Conservation (phyloP, 2,888 invertebrate species). For the Archips xylosteana region DNA sequence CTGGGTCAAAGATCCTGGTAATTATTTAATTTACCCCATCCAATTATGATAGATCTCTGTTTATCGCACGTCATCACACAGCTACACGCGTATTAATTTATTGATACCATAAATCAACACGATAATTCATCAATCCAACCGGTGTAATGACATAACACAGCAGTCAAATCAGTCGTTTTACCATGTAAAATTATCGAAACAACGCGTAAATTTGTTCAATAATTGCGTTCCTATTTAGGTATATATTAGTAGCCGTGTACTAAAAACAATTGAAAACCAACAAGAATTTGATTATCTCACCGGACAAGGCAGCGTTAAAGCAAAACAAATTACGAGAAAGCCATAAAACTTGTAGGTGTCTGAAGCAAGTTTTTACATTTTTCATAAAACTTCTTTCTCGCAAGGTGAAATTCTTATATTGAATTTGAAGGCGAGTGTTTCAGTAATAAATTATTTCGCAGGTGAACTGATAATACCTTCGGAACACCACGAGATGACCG, state of each 20-base stretch:
- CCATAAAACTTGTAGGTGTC: conserved; percentile 82
- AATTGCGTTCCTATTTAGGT: neutral
- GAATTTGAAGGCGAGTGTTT: conserved; percentile 80
- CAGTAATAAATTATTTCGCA: conserved; percentile 80
- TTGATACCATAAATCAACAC: conserved; percentile 3
- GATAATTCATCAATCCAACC: conserved; percentile 2
- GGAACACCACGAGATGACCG: conserved; percentile 92
- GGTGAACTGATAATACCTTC: conserved; percentile 95
- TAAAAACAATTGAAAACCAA: conserved; percentile 40
- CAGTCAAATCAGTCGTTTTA: neutral
- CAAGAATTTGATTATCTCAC: conserved; percentile 66
- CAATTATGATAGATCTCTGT: neutral
- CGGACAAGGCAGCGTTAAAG: conserved; percentile 73
- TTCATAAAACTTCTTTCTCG: conserved; percentile 80
- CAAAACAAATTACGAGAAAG: conserved; percentile 82
- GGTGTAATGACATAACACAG: neutral
- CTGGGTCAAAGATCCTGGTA: conserved; percentile 93
- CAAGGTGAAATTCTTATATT: conserved; percentile 83
- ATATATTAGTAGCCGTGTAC: neutral
- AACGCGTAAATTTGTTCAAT: neutral
- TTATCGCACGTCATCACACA: conserved; percentile 1
- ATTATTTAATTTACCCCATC: conserved; percentile 48
- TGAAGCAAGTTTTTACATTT: conserved; percentile 82
- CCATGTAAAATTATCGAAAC: neutral
- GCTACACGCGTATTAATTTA: neutral